phyloP scores from a whole-genome alignment of 2,797 vertebrate species.

The Epinephelus malabaricus region DNA sequence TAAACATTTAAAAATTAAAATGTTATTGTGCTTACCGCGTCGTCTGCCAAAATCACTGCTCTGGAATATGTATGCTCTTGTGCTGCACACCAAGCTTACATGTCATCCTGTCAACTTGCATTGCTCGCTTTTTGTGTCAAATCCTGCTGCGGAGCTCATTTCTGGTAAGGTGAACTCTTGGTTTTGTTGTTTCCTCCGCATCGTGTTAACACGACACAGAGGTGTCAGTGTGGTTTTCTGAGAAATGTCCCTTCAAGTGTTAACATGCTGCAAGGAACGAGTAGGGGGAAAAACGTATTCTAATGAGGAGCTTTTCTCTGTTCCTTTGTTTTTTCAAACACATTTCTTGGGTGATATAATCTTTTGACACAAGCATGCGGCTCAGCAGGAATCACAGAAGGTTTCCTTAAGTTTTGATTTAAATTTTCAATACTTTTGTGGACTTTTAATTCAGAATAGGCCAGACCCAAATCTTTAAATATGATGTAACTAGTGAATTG shows the following conservation, averaged over 20 bases:
- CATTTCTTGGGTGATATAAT: not conserved
- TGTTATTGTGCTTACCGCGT: conserved; percentile 48
- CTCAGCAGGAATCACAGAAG: not conserved
- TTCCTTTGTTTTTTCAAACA: conserved; percentile 4
- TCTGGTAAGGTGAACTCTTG: conserved; percentile 66
- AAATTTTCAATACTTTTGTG: not conserved
- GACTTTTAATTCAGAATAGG: not conserved
- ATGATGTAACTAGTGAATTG: too few species aligned
- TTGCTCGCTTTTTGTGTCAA: conserved; percentile 56
- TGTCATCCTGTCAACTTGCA: conserved; percentile 50
- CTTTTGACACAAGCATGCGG: not conserved
- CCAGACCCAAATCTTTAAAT: too few species aligned
- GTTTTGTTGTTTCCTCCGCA: conserved; percentile 64
- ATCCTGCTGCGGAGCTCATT: conserved; percentile 61
- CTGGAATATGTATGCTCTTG: conserved; percentile 26
- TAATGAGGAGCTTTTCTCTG: conserved; percentile 23
- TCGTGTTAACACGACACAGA: conserved; percentile 36
- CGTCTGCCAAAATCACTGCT: conserved; percentile 39
- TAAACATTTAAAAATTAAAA: conserved; percentile 19
- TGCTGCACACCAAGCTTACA: conserved; percentile 10
- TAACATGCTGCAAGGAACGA: conserved; percentile 1
- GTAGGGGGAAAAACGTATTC: conserved; percentile 20
- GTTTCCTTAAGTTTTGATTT: not conserved
- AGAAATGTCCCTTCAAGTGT: conserved; percentile 57
- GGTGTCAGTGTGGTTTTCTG: conserved; percentile 72